phyloP scores from a whole-genome alignment of 2,888 invertebrate species.

The Magallana nippona region DNA sequence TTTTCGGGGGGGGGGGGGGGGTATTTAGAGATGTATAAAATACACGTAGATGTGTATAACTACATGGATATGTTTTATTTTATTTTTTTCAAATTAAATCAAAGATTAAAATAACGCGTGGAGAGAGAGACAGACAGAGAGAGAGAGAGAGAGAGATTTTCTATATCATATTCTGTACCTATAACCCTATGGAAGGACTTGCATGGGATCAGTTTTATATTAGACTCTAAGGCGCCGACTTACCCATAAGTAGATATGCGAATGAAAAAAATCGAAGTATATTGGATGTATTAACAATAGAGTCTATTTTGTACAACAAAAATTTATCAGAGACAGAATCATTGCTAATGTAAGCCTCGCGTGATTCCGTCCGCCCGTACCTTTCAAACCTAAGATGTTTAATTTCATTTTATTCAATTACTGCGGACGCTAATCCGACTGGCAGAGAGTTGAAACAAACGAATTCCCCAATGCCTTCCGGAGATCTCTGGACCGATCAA shows the following conservation, averaged over 20 bases:
- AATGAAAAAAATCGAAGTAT: constrained; percentile 2
- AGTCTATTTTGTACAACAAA: not conserved
- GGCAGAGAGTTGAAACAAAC: constrained; percentile 4
- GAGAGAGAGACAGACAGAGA: too few species aligned
- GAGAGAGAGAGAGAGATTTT: not conserved
- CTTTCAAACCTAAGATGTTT: constrained; percentile 23
- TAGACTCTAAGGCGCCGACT: constrained; percentile 15
- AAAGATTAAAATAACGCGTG: too few species aligned
- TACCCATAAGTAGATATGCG: constrained; percentile 19
- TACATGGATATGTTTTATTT: too few species aligned
- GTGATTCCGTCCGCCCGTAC: constrained; percentile 14
- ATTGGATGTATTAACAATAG: constrained; percentile 10
- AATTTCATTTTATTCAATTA: constrained; percentile 31
- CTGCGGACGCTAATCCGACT: not conserved
- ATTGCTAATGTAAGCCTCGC: constrained; percentile 17
- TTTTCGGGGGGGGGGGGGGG: too few species aligned
- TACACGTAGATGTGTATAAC: too few species aligned
- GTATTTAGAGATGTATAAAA: too few species aligned
- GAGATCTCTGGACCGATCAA: not conserved
- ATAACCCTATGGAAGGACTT: not conserved
- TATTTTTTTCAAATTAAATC: too few species aligned
- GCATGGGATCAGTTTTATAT: not conserved
- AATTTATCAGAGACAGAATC: constrained; percentile 25
- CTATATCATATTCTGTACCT: not conserved
- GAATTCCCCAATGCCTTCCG: constrained; percentile 2